A percentile compares a stretch with the other conserved stretches of the same genome.
Evolutionary conservation across 2,113 vertebrate species (phyloP).

Genomic region (Oreotragus oreotragus): DNA sequence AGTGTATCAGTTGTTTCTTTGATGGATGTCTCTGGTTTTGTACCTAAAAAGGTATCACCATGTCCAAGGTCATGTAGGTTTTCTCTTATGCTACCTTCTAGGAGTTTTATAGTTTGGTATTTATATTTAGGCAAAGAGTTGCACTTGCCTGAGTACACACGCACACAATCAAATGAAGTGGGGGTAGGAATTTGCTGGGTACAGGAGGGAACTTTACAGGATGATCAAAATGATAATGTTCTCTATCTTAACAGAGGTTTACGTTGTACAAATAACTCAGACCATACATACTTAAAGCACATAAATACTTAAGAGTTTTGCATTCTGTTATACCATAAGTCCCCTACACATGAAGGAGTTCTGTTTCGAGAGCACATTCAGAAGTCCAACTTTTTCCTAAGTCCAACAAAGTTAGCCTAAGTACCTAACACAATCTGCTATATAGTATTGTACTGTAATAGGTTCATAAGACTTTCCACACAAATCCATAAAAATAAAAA

Average conservation of each 20-base stretch:
- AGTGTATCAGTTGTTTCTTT: background rate
- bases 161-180: background rate
- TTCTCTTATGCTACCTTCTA: background rate
- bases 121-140: background rate
- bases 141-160: background rate
- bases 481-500: background rate
- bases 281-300: background rate
- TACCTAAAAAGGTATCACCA: background rate
- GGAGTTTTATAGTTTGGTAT: background rate
- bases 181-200: background rate
- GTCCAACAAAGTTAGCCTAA: background rate
- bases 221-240: background rate
- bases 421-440: background rate
- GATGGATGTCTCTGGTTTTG: background rate
- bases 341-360: background rate
- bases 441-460: background rate
- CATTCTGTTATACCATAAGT: background rate
- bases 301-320: background rate
- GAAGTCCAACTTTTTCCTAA: background rate
- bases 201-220: background rate
- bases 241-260: background rate
- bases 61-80: background rate
- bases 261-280: background rate
- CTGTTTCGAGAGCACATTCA: background rate
- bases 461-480: background rate